Conservation (phyloP, 2,888 invertebrate species). For the Ormyrus thymus region DNA sequence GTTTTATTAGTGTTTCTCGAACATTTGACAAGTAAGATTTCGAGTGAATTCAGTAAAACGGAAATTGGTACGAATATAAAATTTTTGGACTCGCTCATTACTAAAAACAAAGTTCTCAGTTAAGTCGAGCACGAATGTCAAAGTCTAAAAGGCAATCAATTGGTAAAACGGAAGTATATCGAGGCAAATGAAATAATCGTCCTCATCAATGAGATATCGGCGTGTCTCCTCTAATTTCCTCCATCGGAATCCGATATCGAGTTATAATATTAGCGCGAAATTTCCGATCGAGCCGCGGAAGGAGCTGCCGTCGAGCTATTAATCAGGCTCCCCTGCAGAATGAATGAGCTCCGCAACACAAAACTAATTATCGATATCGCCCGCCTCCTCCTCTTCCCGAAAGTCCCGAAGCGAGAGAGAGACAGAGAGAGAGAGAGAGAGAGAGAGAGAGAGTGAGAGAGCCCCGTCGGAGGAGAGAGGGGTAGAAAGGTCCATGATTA, state of each 20-base stretch:
- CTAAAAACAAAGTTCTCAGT: not conserved
- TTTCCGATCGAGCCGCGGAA: slow-evolving; percentile 30
- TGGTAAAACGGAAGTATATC: slow-evolving; percentile 26
- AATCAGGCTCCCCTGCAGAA: slow-evolving; percentile 40
- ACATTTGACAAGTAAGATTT: no score
- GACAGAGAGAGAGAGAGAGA: not conserved
- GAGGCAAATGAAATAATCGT: slow-evolving; percentile 23
- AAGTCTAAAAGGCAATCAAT: not conserved
- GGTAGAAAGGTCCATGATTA: slow-evolving; percentile 48
- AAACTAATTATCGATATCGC: slow-evolving; percentile 53
- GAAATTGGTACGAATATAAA: not conserved
- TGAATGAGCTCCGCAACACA: slow-evolving; percentile 40
- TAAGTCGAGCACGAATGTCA: no score
- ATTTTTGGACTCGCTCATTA: no score
- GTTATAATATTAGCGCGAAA: slow-evolving; percentile 40
- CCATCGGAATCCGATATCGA: slow-evolving; percentile 35
- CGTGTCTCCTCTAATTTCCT: slow-evolving; percentile 56
- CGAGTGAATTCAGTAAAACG: not conserved
- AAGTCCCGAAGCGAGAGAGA: slow-evolving; percentile 28
- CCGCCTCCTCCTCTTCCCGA: not conserved
- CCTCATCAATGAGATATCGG: not conserved
- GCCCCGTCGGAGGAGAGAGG: not conserved
- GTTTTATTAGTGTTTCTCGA: no score
- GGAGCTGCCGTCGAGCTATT: slow-evolving; percentile 20
- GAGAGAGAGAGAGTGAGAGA: slow-evolving; percentile 5